phyloP scores from a whole-genome alignment of 2,113 vertebrate species.

The Odontesthes bonariensis region DNA sequence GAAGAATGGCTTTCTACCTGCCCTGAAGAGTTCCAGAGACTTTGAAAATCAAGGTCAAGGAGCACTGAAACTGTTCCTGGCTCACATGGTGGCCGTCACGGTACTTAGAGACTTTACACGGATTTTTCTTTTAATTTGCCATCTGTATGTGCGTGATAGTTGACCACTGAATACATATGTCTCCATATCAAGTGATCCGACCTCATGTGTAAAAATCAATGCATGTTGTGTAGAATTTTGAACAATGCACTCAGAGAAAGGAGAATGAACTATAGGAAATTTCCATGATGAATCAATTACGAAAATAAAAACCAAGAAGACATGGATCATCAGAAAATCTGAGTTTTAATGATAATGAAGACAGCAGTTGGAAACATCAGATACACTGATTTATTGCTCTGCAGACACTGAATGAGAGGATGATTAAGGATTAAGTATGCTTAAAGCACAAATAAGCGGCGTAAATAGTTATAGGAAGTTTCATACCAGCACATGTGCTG shows the following conservation, averaged over 20 bases:
- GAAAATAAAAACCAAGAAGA: conserved; percentile 1
- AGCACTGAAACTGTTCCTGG: neutral
- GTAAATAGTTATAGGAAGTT: neutral
- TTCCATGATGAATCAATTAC: neutral
- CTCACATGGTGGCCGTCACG: neutral
- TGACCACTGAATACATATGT: no score
- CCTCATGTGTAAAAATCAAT: no score
- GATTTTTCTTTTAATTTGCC: no score
- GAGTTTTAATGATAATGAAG: conserved; percentile 45
- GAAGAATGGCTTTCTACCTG: neutral
- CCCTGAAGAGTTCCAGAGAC: neutral
- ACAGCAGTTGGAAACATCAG: conserved; percentile 30
- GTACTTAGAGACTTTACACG: no score
- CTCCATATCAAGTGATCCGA: no score
- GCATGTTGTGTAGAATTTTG: no score
- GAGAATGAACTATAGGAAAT: neutral
- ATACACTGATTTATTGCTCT: neutral
- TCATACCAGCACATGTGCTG: neutral
- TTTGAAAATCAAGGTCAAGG: neutral
- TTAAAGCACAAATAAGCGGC: neutral
- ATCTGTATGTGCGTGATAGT: no score
- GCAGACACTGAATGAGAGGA: neutral
- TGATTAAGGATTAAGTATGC: neutral
- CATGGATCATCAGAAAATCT: neutral
- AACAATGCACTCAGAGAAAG: no score